These are phyloP conservation scores for Acrocephalus scirpaceus DNA, from an alignment of 2,797 vertebrate genomes.

Conservation along the genomic window DNA sequence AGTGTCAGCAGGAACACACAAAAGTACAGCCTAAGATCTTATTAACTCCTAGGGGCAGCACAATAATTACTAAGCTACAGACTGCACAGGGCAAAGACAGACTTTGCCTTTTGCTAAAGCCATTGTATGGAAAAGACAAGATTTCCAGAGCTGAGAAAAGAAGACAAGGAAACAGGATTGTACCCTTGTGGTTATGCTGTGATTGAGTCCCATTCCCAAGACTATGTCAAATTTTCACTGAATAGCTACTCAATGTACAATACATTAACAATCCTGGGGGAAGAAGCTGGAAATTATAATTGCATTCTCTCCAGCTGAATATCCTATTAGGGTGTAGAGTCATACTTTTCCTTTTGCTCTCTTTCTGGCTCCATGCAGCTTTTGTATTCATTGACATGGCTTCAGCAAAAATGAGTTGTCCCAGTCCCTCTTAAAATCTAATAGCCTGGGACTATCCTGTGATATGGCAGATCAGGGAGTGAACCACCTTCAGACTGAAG, in stretches of 20 bases:
- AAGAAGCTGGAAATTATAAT: slow-evolving; percentile 21
- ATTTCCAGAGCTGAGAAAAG: neutral
- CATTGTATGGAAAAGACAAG: neutral
- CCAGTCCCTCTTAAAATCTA: neutral
- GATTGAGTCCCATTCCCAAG: slow-evolving; percentile 1
- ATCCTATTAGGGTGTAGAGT: slow-evolving; percentile 3
- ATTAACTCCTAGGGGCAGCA: neutral
- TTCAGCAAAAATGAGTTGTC: neutral
- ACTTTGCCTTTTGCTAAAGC: neutral
- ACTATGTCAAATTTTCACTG: slow-evolving; percentile 20
- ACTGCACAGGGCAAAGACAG: fast-evolving
- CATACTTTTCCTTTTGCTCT: neutral
- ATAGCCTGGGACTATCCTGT: neutral
- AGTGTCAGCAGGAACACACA: neutral
- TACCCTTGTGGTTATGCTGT: neutral
- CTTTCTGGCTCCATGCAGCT: neutral
- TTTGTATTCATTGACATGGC: neutral
- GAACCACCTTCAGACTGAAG: neutral
- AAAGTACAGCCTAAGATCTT: neutral
- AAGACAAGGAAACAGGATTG: neutral
- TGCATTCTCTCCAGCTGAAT: neutral
- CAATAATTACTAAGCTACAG: neutral
- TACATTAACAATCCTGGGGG: neutral
- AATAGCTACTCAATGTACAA: slow-evolving; percentile 18
- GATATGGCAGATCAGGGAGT: neutral